Conservation (phyloP, 2,797 vertebrate species). For the Dallia pectoralis region DNA sequence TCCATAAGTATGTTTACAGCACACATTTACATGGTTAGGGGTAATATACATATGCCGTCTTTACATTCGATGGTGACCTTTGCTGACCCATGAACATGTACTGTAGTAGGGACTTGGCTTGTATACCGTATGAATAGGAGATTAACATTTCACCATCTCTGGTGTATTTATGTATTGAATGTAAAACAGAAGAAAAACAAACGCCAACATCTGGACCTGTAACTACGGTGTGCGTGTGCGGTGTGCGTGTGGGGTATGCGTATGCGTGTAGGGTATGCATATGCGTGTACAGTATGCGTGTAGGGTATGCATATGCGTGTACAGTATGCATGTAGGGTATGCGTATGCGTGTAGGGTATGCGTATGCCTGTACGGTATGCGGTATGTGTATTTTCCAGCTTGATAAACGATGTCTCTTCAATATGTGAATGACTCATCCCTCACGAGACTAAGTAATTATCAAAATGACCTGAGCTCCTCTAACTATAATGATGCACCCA, state of each 20-base stretch:
- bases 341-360: too few species aligned
- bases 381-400: slow-evolving; percentile 25
- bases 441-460: slow-evolving; percentile 55
- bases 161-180: background rate
- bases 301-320: too few species aligned
- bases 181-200: slow-evolving; percentile 22
- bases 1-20: background rate
- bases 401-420: slow-evolving; percentile 63
- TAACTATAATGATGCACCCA: slow-evolving; percentile 36
- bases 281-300: too few species aligned
- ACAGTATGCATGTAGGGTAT: too few species aligned
- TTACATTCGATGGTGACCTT: background rate
- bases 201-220: slow-evolving; percentile 48
- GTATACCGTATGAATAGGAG: background rate
- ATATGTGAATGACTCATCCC: slow-evolving; percentile 58
- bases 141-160: background rate
- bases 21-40: background rate
- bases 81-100: background rate
- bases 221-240: slow-evolving; percentile 15
- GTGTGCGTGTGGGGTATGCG: too few species aligned
- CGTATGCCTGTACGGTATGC: too few species aligned
- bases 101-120: too few species aligned
- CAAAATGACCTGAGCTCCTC: slow-evolving; percentile 47
- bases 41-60: background rate
- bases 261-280: too few species aligned